phyloP scores from a whole-genome alignment of 2,888 invertebrate species.

The Hirtodrosophila trivittata region DNA sequence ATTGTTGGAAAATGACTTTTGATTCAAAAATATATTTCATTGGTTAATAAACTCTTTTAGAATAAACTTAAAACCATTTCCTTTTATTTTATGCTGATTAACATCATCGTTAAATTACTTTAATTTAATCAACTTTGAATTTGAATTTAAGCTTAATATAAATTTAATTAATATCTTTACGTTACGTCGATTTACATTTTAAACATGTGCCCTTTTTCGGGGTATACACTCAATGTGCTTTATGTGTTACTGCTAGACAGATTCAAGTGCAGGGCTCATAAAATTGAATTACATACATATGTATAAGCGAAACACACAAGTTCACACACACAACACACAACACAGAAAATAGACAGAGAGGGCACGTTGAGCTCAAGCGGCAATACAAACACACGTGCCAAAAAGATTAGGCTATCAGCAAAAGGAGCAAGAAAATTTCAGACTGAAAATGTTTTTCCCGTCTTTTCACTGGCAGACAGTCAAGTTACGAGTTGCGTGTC shows the following conservation, averaged over 20 bases:
- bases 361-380: constrained; percentile 42
- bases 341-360: constrained; percentile 6
- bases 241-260: constrained; percentile 20
- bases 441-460: constrained; percentile 21
- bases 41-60: too few relatives aligned
- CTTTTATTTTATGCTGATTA: too few relatives aligned
- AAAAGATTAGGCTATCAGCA: constrained; percentile 22
- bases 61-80: too few relatives aligned
- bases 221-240: constrained; percentile 22
- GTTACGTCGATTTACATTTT: too few relatives aligned
- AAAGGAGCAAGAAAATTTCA: constrained; percentile 26
- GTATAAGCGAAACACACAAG: constrained; percentile 22
- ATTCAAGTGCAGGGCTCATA: constrained; percentile 36
- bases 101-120: too few relatives aligned
- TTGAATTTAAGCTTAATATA: background rate
- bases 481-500: constrained; percentile 20
- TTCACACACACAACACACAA: background rate
- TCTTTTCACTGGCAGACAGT: constrained; percentile 28
- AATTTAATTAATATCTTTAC: background rate
- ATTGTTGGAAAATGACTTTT: too few relatives aligned
- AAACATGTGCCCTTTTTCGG: too few relatives aligned
- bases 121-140: too few relatives aligned
- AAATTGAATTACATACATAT: constrained; percentile 37
- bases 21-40: too few relatives aligned
- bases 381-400: constrained; percentile 56